phyloP scores from a whole-genome alignment of 1,140 invertebrate species.

The Lepidurus packardi region DNA sequence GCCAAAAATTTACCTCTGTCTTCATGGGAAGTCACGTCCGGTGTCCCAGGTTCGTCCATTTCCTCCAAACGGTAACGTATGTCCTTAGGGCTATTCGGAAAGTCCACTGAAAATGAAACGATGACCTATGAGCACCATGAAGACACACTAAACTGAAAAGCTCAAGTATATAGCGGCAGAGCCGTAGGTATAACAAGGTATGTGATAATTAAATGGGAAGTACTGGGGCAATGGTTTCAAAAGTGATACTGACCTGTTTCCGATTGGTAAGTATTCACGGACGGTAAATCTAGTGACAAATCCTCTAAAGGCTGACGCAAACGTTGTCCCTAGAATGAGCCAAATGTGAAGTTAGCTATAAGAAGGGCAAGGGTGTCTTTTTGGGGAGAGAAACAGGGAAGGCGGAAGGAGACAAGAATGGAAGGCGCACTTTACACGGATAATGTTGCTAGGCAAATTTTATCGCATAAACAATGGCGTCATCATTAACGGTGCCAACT shows the following conservation, averaged over 20 bases:
- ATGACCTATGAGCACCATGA: background rate
- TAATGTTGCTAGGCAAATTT: background rate
- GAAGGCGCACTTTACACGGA: background rate
- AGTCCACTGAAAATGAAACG: constrained; percentile 34
- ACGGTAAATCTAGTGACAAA: constrained; percentile 29
- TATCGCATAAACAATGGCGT: background rate
- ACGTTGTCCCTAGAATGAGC: background rate
- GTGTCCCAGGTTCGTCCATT: constrained; percentile 30
- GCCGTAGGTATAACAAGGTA: background rate
- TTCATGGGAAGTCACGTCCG: constrained; percentile 24
- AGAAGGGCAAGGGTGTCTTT: background rate
- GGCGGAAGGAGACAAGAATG: background rate
- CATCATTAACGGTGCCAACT: background rate
- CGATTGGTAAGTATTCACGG: constrained; percentile 24
- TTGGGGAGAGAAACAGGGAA: no score
- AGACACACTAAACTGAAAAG: background rate
- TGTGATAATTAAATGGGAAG: background rate
- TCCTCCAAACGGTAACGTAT: constrained; percentile 25
- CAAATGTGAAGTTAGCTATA: background rate
- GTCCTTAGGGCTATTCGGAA: constrained; percentile 35
- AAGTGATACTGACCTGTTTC: constrained; percentile 30
- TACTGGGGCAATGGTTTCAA: background rate
- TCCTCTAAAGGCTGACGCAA: background rate
- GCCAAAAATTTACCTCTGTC: constrained; percentile 25
- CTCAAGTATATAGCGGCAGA: background rate